Evolutionary conservation across 1,140 invertebrate species (phyloP).

Genomic region (Gonioctena quinquepunctata): DNA sequence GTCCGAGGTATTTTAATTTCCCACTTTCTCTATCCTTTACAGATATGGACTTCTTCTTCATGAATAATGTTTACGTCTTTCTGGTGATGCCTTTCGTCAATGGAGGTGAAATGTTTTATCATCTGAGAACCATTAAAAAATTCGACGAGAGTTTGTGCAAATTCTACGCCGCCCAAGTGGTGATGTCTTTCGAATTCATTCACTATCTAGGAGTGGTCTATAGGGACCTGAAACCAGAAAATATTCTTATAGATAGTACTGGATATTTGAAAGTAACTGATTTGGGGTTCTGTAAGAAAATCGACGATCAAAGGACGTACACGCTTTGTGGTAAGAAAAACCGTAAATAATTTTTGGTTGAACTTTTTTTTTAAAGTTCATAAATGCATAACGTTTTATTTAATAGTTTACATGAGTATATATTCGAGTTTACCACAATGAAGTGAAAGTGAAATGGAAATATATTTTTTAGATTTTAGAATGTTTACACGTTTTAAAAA

Average conservation of each 20-base stretch:
- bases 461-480: too few relatives aligned
- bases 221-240: constrained; percentile 95
- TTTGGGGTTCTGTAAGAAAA: constrained; percentile 83
- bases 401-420: too few relatives aligned
- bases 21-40: too few relatives aligned
- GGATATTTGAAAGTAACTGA: constrained; percentile 88
- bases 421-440: too few relatives aligned
- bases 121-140: constrained; percentile 69
- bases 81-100: constrained; percentile 78
- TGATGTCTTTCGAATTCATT: constrained; percentile 90
- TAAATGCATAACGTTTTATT: too few relatives aligned
- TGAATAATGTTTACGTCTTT: constrained; percentile 84
- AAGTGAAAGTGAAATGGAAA: too few relatives aligned
- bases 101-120: constrained; percentile 84
- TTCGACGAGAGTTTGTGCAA: constrained; percentile 80
- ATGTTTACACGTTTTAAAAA: too few relatives aligned
- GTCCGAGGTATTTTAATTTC: too few relatives aligned
- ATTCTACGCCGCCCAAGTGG: constrained; percentile 93
- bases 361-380: too few relatives aligned
- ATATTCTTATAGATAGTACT: constrained; percentile 84
- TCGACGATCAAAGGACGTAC: constrained; percentile 71
- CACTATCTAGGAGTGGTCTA: constrained; percentile 90
- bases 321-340: constrained; percentile 80
- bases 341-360: too few relatives aligned
- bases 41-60: constrained; percentile 71